Base-by-base conservation (phyloP, 1,140 invertebrate genomes). In the Papilio glaucus region DNA sequence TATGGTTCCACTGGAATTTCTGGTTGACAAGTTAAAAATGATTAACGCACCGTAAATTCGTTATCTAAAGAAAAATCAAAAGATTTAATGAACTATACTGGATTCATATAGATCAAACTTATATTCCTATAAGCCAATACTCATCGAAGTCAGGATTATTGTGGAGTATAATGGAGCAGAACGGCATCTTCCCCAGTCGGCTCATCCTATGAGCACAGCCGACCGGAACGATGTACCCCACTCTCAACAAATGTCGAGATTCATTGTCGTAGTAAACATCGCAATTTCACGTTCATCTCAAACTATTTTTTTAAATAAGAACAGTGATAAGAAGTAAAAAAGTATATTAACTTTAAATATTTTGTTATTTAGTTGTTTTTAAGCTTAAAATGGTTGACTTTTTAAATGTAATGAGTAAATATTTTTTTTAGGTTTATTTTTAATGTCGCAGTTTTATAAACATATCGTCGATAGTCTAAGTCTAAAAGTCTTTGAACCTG, bases 151-250 rank as follows among this genome's bases (percentile, higher is more conserved):
- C 53, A 74, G 82, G 83, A 88, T 88, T 88, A 87, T 83, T 82
- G 79, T 73, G 49, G 74, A 73, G 83, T 78, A 89, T 85, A 90
- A 90, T 89, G 85, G 84, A 82, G 84, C 87, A 89, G 84, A 90
- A 90, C 86, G 75, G 65, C 74, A 74, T 87, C 78, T 85, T 83
- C 80, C 86, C 84, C 83, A 79, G 84, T 84, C 85, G 82, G 82
- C 77, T 87, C 85, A 89, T 89, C 83, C 79, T 83, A 88, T 87
- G 86, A 84, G 82, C 77, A 89, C 90, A 86, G 79, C 84, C 84
- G 81, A 88, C 86, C 85, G 89, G 89, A 92, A 90, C 90, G 85
- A 38, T 72, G 75, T 85, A 84, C 85, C 87, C 84, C 75, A 80
- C 73, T 76, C 78, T 62, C 85, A 89, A 89, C 85, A 88, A 21